Percentiles rank a stretch among this genome's conserved stretches.
Conservation (phyloP, 1,140 invertebrate species). For the Sycophaga agraensis region DNA sequence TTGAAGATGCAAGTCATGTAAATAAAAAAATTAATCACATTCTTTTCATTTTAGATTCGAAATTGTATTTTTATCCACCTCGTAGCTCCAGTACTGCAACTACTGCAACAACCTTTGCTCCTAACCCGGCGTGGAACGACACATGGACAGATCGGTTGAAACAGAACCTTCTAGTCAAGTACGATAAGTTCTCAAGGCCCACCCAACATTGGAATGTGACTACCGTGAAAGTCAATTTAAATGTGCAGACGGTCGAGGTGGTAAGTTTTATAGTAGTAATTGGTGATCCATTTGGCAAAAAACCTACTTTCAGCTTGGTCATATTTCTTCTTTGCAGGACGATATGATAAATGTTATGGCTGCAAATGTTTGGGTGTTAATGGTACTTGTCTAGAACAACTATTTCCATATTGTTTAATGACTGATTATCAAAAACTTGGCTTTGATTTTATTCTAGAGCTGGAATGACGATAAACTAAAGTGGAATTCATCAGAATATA, state of each 20-base stretch:
- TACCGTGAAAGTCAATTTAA: conserved; percentile 58
- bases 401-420: too few species aligned
- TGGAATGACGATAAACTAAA: conserved; percentile 68
- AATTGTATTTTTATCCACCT: too few species aligned
- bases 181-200: conserved; percentile 66
- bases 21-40: too few species aligned
- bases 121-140: conserved; percentile 59
- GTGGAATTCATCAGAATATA: conserved; percentile 66
- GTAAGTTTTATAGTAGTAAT: too few species aligned
- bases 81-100: too few species aligned
- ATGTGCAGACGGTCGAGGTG: conserved; percentile 45
- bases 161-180: conserved; percentile 62
- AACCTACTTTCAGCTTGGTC: not conserved
- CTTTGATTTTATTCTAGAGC: too few species aligned
- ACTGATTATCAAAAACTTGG: too few species aligned
- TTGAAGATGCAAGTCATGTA: too few species aligned
- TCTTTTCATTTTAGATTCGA: too few species aligned
- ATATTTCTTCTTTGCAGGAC: conserved; percentile 8
- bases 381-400: conserved; percentile 22
- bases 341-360: conserved; percentile 26
- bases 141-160: conserved; percentile 63
- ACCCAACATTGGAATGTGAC: conserved; percentile 60
- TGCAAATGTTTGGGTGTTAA: conserved; percentile 21
- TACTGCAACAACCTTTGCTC: too few species aligned
- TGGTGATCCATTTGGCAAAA: not conserved